These are phyloP conservation scores for Caenorhabditis plicata DNA, from an alignment of 2,888 invertebrate genomes.

Conservation along the genomic window DNA sequence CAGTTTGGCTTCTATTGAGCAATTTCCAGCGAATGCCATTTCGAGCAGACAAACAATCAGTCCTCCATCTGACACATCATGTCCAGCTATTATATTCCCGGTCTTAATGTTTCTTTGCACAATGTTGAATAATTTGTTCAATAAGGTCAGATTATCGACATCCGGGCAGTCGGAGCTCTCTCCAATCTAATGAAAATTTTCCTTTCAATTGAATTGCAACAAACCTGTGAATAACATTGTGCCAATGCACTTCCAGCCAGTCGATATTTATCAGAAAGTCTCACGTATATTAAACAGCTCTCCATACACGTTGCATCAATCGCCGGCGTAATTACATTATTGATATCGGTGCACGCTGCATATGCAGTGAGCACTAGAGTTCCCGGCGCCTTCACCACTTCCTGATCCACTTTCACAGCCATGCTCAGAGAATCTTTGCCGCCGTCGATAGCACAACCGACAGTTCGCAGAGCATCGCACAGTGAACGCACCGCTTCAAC, in stretches of 20 bases:
- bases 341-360: slow-evolving; percentile 88
- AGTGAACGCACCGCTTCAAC: slow-evolving; percentile 85
- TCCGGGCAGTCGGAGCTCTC: slow-evolving; percentile 80
- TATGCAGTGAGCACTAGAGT: slow-evolving; percentile 93
- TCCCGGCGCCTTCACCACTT: slow-evolving; percentile 72
- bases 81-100: slow-evolving; percentile 71
- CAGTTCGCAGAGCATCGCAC: slow-evolving; percentile 79
- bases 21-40: slow-evolving; percentile 90
- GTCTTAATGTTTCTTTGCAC: slow-evolving; percentile 76
- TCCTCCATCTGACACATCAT: slow-evolving; percentile 96
- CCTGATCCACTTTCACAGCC: slow-evolving; percentile 80
- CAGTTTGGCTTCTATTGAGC: slow-evolving; percentile 32
- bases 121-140: slow-evolving; percentile 79
- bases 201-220: background rate
- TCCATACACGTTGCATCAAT: slow-evolving; percentile 44
- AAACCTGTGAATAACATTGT: slow-evolving; percentile 80
- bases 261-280: slow-evolving; percentile 67
- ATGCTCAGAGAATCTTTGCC: slow-evolving; percentile 96
- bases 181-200: slow-evolving; percentile 71
- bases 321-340: slow-evolving; percentile 81
- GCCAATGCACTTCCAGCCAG: slow-evolving; percentile 90
- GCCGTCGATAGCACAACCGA: slow-evolving; percentile 90
- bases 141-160: slow-evolving; percentile 74
- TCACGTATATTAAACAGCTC: slow-evolving; percentile 2
- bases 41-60: slow-evolving; percentile 84